Evolutionary conservation across 1,140 invertebrate species (phyloP), one percentile per base, ranked within the genome.

Genomic region (Vanessa atalanta): DNA sequence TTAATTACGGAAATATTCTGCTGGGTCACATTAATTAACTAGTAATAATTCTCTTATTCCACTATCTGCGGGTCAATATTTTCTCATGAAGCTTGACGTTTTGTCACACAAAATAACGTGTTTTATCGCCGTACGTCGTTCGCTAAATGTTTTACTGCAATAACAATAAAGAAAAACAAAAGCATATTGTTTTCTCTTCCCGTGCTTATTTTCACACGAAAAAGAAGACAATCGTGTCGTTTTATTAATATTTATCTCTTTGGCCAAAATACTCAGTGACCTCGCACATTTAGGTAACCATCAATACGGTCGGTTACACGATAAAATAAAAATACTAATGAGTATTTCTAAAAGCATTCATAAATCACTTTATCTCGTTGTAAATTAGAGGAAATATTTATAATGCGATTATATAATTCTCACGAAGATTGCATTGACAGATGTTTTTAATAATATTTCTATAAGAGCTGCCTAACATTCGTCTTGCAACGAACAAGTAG

Each of bases 91-190:
- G 81, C 85, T 79, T 80, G 91, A 90, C 90, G 80, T 89, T 93
- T 90, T 91, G 89, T 93, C 89, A 91, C 91, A 93, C 89, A 93
- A 93, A 93, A 93, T 93, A 90, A 88, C 83, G 83, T 90, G 87
- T 93, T 93, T 93, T 93, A 93, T 90, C 72, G 84, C 77, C 72
- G 79, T 78, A 66, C 77, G 82, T 76, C 75, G 82, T 81, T 83
- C 83, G 87, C 89, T 93, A 91, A 93, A 93, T 90, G 89, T 88
- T 93, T 91, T 89, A 90, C 88, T 84, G 89, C 85, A 88, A 90
- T 91, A 91, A 89, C 86, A 88, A 90, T 93, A 93, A 93, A 91
- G 88, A 93, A 91, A 92, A 87, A 93, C 91, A 91, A 91, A 91
- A 89, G 85, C 83, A 89, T 89, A 90, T 91, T 88, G 88, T 89